phyloP scores from a whole-genome alignment of 2,797 vertebrate genomes.

The Coilia nasus region DNA sequence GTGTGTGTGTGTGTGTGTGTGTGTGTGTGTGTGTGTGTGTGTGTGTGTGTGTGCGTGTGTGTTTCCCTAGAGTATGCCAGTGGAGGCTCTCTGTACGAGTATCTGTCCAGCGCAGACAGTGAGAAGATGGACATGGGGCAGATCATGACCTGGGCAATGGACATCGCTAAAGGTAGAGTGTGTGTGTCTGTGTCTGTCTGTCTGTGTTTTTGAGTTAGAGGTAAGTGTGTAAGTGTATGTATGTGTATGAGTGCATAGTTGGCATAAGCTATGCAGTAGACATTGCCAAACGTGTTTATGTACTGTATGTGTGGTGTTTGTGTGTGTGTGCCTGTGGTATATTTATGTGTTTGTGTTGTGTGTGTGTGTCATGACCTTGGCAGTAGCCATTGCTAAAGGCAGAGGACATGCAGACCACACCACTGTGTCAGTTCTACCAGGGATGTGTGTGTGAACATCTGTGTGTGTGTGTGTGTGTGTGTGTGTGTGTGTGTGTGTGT shows the following conservation, averaged over 20 bases:
- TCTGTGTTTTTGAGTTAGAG: background rate
- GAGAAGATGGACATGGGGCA: constrained; percentile 98
- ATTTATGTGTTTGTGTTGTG: background rate
- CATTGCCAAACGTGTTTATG: too few relatives aligned
- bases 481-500: background rate
- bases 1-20: too few relatives aligned
- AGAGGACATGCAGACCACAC: background rate
- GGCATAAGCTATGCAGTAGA: too few relatives aligned
- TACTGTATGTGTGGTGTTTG: too few relatives aligned
- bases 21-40: background rate
- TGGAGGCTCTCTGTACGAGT: constrained; percentile 93
- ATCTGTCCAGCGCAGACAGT: constrained; percentile 93
- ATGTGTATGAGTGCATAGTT: too few relatives aligned
- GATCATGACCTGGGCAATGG: constrained; percentile 95
- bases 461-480: background rate
- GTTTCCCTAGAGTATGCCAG: constrained; percentile 86
- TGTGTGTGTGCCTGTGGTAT: background rate
- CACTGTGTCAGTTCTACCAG: constrained; percentile 12
- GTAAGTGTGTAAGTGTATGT: too few relatives aligned
- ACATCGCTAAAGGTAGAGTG: constrained; percentile 93
- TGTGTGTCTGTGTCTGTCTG: background rate
- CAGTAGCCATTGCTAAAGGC: background rate
- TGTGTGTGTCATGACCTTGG: background rate
- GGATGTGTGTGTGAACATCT: background rate
- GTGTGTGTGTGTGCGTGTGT: constrained; percentile 18